Conservation (phyloP, 2,113 vertebrate species). For the Eretmochelys imbricata region DNA sequence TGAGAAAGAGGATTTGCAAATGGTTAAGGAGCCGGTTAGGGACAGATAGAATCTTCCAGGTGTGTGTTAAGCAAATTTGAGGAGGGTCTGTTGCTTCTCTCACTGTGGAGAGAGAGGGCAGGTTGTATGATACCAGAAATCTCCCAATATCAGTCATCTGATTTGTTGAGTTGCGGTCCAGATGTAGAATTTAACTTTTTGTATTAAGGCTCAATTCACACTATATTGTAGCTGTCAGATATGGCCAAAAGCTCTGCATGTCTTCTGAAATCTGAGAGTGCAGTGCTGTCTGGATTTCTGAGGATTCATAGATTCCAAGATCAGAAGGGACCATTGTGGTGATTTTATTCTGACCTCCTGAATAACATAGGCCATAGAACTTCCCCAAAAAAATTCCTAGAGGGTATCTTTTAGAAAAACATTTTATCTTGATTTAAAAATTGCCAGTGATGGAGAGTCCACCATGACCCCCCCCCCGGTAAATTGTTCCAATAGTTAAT, state of each 20-base stretch:
- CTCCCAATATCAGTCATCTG: accelerated
- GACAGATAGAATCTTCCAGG: background rate
- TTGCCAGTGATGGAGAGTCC: background rate
- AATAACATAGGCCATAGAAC: background rate
- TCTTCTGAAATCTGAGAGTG: background rate
- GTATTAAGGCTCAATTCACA: background rate
- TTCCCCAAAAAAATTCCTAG: background rate
- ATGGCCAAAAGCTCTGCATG: background rate
- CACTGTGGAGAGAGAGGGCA: background rate
- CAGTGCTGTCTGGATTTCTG: background rate
- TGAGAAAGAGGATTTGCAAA: accelerated
- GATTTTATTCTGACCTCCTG: background rate
- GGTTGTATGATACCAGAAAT: background rate
- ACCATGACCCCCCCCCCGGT: background rate
- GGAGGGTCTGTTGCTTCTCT: background rate
- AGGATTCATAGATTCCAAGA: background rate
- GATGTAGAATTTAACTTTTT: background rate
- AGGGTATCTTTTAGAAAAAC: background rate
- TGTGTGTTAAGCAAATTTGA: background rate
- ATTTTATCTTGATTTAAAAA: background rate
- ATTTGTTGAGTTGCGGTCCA: background rate
- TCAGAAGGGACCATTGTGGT: background rate
- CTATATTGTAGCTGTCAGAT: background rate
- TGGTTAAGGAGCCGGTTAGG: background rate
- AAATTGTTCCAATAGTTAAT: background rate